phyloP scores from a whole-genome alignment of 2,113 vertebrate genomes.

The Chlorodrepanis virens region DNA sequence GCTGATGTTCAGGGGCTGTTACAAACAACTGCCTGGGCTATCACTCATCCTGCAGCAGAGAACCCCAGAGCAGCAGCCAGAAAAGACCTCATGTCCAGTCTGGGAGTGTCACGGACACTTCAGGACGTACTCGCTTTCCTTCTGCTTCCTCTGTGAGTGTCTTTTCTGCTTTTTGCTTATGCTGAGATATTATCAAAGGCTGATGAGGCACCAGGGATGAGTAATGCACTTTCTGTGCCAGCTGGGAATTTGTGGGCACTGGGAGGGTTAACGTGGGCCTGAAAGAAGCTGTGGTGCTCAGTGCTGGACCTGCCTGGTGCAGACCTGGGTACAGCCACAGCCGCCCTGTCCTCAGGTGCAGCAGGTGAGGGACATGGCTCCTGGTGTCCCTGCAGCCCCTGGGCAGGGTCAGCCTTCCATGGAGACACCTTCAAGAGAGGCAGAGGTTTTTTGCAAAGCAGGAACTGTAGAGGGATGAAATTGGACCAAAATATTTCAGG shows the following conservation, averaged over 20 bases:
- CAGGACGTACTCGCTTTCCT: not conserved
- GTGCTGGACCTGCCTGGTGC: not conserved
- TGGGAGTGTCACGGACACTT: not conserved
- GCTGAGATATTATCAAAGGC: constrained; percentile 33
- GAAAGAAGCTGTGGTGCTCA: not conserved
- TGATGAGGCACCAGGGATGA: constrained; percentile 35
- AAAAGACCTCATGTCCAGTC: not conserved
- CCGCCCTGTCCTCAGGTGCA: not conserved
- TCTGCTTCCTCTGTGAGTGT: not conserved
- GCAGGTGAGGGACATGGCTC: fast-evolving
- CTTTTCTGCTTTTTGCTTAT: constrained; percentile 20
- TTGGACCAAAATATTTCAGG: not conserved
- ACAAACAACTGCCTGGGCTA: not conserved
- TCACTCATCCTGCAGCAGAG: not conserved
- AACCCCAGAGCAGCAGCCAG: not conserved
- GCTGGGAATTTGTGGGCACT: not conserved
- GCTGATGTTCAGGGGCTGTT: not conserved
- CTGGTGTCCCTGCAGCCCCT: not conserved
- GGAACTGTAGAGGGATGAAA: not conserved
- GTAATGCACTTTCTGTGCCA: constrained; percentile 35
- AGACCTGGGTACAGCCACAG: not conserved
- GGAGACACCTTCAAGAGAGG: no score
- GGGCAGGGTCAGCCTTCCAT: not conserved
- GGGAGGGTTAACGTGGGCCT: constrained; percentile 16
- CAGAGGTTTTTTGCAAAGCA: not conserved